Evolutionary conservation across 2,888 invertebrate genomes (phyloP).

Genomic region (Apodemia mormo): DNA sequence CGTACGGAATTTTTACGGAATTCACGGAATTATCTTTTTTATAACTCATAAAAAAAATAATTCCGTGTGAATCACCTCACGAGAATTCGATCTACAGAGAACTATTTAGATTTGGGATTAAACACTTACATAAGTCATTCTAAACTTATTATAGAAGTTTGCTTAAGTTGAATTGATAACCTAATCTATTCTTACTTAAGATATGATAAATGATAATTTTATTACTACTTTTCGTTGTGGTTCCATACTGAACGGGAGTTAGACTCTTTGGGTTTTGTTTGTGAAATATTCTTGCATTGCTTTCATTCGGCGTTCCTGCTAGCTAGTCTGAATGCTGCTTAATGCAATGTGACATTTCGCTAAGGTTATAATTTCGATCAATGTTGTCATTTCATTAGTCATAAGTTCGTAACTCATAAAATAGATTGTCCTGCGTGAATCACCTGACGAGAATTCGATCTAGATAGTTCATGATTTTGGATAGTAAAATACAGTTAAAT

Average conservation of each 20-base stretch:
- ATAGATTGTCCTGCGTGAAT: constrained; percentile 2
- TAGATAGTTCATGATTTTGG: constrained; percentile 1
- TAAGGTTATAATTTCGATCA: constrained; percentile 6
- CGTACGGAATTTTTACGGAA: no score
- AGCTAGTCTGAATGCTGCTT: background rate
- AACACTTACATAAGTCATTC: background rate
- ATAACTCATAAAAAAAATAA: constrained; percentile 1
- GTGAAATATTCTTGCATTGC: background rate
- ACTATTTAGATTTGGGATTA: background rate
- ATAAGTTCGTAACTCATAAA: background rate
- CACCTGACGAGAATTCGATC: constrained; percentile 5
- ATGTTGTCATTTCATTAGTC: constrained; percentile 7
- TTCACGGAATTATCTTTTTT: no score
- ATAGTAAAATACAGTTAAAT: background rate
- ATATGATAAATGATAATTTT: no score
- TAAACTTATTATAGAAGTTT: background rate
- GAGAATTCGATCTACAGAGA: constrained; percentile 7
- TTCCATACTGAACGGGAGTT: no score
- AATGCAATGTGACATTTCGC: background rate
- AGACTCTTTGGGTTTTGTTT: no score
- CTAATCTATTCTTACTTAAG: no score
- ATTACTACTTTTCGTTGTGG: no score
- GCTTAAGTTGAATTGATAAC: no score
- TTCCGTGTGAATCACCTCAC: constrained; percentile 1
- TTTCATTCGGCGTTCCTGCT: background rate